Conservation (phyloP, 2,797 vertebrate genomes). For the Cephalopachus bancanus region DNA sequence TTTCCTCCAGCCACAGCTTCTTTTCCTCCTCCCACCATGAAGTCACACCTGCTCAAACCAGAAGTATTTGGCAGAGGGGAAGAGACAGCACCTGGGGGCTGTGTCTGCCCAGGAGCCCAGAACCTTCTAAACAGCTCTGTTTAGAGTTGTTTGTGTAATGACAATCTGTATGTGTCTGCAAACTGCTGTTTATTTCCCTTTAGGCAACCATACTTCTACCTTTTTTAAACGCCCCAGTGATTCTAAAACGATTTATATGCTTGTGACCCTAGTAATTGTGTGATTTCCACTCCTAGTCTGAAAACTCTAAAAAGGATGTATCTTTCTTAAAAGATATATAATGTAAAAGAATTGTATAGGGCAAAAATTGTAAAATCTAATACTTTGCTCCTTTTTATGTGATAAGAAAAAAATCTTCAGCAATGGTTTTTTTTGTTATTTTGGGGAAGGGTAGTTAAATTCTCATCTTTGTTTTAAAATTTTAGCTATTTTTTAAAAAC, state of each 20-base stretch:
- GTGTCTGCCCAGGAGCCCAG: not conserved
- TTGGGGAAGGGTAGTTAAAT: not conserved
- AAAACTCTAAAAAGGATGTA: slow-evolving; percentile 27
- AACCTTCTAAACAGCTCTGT: not conserved
- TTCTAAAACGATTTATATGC: slow-evolving; percentile 44
- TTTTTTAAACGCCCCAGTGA: slow-evolving; percentile 18
- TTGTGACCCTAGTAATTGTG: slow-evolving; percentile 65
- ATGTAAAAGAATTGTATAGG: slow-evolving; percentile 32
- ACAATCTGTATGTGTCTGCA: slow-evolving; percentile 39
- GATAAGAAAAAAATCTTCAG: not conserved
- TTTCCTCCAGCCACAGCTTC: not conserved
- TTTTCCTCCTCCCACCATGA: not conserved
- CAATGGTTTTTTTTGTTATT: not conserved
- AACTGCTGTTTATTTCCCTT: slow-evolving; percentile 45
- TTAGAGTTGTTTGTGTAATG: slow-evolving; percentile 61
- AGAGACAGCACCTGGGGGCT: slow-evolving; percentile 5
- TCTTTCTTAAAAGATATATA: slow-evolving; percentile 34
- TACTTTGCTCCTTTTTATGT: slow-evolving; percentile 58
- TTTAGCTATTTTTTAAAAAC: slow-evolving; percentile 32
- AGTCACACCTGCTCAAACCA: slow-evolving; percentile 29
- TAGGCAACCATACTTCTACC: not conserved
- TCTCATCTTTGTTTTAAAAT: slow-evolving; percentile 29
- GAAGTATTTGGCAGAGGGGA: not conserved
- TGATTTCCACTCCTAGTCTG: slow-evolving; percentile 46
- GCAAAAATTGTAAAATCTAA: slow-evolving; percentile 23